Percentiles rank a stretch among this genome's conserved stretches.
Conservation (phyloP, 1,140 invertebrate genomes). For the Drosophila teissieri region DNA sequence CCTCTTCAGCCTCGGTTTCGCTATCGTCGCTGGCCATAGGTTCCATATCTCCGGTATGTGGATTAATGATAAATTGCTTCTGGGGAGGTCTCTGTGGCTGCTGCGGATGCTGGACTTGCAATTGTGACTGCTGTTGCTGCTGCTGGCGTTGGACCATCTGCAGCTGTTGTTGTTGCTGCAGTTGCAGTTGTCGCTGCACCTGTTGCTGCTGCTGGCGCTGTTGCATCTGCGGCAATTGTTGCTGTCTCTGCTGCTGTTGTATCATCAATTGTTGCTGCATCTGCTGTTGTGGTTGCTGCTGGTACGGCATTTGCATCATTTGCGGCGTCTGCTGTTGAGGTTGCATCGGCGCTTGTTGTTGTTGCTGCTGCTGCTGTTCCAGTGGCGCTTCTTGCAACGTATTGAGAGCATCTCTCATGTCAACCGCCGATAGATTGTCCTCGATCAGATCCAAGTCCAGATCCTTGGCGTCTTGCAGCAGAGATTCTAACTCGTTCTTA, state of each 20-base stretch:
- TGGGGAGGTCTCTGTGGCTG: conserved; percentile 82
- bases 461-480: conserved; percentile 84
- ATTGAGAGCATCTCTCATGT: conserved; percentile 65
- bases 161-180: conserved; percentile 30
- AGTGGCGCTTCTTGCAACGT: conserved; percentile 61
- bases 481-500: conserved; percentile 84
- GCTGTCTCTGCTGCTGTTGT: conserved; percentile 9
- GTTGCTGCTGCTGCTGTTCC: conserved; percentile 68
- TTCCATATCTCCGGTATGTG: conserved; percentile 93
- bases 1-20: conserved; percentile 83
- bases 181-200: conserved; percentile 34
- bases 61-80: conserved; percentile 93
- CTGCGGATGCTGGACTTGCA: conserved; percentile 33
- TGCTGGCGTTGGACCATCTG: conserved; percentile 42
- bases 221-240: conserved; percentile 45
- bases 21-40: conserved; percentile 90
- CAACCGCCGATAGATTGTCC: conserved; percentile 75
- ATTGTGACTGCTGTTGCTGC: conserved; percentile 27
- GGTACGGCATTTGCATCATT: conserved; percentile 46
- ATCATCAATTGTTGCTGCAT: conserved; percentile 28
- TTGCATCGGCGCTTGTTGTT: conserved; percentile 40
- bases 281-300: conserved; percentile 38
- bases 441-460: conserved; percentile 81
- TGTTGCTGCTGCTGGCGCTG: conserved; percentile 53
- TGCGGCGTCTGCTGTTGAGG: conserved; percentile 46